Percentiles rank a stretch among this genome's conserved stretches.
These are phyloP conservation scores for Lampris megalopsis DNA, from an alignment of 2,113 vertebrate species.

Conservation along the genomic window DNA sequence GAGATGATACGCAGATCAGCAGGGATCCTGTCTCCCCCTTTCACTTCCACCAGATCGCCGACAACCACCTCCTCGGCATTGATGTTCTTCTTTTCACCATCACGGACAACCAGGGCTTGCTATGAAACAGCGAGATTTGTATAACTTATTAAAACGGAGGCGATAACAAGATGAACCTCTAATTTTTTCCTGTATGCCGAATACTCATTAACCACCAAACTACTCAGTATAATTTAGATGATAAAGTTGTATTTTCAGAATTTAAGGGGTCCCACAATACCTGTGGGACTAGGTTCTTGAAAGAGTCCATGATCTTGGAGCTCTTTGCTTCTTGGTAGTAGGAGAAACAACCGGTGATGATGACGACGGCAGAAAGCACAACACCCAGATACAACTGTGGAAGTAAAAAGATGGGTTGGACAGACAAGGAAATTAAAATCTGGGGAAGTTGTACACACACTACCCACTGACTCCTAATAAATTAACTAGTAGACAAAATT, in stretches of 20 bases:
- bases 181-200: too few relatives aligned
- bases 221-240: slow-evolving; percentile 3
- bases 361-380: slow-evolving; percentile 93
- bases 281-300: slow-evolving; percentile 98
- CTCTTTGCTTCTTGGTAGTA: slow-evolving; percentile 99
- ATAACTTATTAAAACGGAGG: too few relatives aligned
- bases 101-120: slow-evolving; percentile 97
- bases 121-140: slow-evolving; percentile 54
- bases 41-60: slow-evolving; percentile 96
- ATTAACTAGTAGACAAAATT: too few relatives aligned
- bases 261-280: slow-evolving; percentile 68
- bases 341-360: slow-evolving; percentile 98
- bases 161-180: background rate
- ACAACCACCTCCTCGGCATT: slow-evolving; percentile 94
- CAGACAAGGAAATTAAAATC: too few relatives aligned
- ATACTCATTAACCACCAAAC: background rate
- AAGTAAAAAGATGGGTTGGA: background rate
- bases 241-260: background rate
- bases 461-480: too few relatives aligned
- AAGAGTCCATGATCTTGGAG: slow-evolving; percentile 99
- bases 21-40: slow-evolving; percentile 96
- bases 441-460: too few relatives aligned
- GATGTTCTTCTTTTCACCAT: slow-evolving; percentile 92
- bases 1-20: slow-evolving; percentile 96
- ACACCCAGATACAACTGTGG: slow-evolving; percentile 92